Evolutionary conservation across 2,113 vertebrate species (phyloP).

Genomic region (Piprites chloris): DNA sequence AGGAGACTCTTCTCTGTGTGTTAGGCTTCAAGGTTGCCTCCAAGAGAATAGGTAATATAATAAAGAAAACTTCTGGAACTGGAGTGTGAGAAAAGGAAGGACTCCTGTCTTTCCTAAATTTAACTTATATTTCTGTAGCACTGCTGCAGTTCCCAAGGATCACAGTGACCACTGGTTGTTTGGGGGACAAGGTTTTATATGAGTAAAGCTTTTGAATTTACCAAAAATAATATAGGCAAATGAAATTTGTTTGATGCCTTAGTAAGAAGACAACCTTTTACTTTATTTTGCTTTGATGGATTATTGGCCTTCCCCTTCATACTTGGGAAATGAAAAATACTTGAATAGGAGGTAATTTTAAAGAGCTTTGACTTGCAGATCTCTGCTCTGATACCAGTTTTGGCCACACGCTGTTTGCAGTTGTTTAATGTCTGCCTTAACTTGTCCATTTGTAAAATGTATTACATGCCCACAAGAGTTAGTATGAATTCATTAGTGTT

Average conservation of each 20-base stretch:
- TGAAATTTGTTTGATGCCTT: background rate
- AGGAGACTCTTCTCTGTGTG: background rate
- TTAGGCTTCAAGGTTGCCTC: background rate
- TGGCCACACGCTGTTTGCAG: background rate
- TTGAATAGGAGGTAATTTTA: background rate
- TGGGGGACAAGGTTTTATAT: background rate
- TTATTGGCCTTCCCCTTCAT: background rate
- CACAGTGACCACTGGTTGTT: background rate
- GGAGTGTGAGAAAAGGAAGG: background rate
- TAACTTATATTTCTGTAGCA: background rate
- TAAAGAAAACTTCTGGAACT: background rate
- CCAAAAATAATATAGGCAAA: background rate
- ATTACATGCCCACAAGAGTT: background rate
- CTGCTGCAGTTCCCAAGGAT: background rate
- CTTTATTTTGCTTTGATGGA: background rate
- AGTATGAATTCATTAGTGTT: background rate
- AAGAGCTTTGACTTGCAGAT: background rate
- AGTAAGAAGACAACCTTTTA: background rate
- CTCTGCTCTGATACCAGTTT: background rate
- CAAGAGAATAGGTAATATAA: background rate
- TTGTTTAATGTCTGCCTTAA: constrained; percentile 18
- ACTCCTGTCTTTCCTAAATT: background rate
- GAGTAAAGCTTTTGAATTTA: background rate
- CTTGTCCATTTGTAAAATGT: constrained; percentile 19
- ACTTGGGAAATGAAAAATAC: background rate